Evolutionary conservation across 2,797 vertebrate genomes (phyloP).

Genomic region (Gadopsis marmoratus): DNA sequence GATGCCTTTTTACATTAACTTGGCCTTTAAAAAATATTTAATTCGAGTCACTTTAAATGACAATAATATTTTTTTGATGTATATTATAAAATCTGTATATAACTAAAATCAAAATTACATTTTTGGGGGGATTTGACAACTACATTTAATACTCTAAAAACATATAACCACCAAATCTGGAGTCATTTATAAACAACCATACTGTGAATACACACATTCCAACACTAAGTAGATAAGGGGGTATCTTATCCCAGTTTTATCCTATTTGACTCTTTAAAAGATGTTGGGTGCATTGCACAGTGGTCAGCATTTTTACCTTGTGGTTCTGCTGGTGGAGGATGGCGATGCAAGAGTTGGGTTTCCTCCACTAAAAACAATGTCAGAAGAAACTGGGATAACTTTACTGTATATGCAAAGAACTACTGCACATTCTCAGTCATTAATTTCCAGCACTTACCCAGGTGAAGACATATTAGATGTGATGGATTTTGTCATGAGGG

Average conservation of each 20-base stretch:
- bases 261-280: not conserved
- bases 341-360: conserved; percentile 46
- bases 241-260: not conserved
- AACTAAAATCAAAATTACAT: not conserved
- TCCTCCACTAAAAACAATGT: conserved; percentile 19
- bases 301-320: conserved; percentile 70
- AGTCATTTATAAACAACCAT: not conserved
- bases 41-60: not conserved
- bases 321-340: conserved; percentile 50
- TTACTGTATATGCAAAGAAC: not conserved
- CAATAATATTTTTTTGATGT: not conserved
- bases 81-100: not conserved
- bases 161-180: not conserved
- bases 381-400: not conserved
- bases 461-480: conserved; percentile 45
- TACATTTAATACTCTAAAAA: not conserved
- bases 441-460: conserved; percentile 54
- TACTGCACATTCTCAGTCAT: not conserved
- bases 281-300: not conserved
- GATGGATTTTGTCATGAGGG: conserved; percentile 63
- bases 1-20: not conserved
- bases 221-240: not conserved
- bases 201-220: not conserved
- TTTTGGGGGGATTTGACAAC: too few relatives aligned
- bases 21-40: not conserved